A percentile compares a stretch with the other conserved stretches of the same genome.
These are phyloP conservation scores for Brachyhypopomus gauderio DNA, from an alignment of 2,113 vertebrate species.

Conservation along the genomic window DNA sequence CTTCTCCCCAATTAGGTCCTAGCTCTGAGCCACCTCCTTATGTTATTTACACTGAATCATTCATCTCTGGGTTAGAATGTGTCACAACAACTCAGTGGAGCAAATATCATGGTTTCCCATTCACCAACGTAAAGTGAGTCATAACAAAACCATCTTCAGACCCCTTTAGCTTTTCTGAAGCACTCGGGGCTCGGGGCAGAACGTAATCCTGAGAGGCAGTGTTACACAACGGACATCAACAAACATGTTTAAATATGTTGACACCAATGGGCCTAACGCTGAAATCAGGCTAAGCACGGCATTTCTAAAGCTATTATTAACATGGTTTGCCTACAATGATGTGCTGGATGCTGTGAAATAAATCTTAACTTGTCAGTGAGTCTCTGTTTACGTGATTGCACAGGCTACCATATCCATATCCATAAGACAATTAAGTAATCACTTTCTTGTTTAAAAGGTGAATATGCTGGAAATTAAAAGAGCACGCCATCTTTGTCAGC, in stretches of 20 bases:
- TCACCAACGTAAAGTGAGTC: background rate
- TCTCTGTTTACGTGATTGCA: background rate
- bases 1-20: constrained; percentile 68
- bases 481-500: too few relatives aligned
- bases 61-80: constrained; percentile 57
- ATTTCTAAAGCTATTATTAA: too few relatives aligned
- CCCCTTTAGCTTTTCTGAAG: background rate
- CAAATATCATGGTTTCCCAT: constrained; percentile 31
- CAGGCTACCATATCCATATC: too few relatives aligned
- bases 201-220: too few relatives aligned
- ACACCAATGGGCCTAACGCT: too few relatives aligned
- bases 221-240: too few relatives aligned
- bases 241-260: too few relatives aligned
- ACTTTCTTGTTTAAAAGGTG: too few relatives aligned
- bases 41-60: constrained; percentile 63
- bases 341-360: too few relatives aligned
- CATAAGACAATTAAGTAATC: background rate
- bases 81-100: constrained; percentile 47
- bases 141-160: background rate
- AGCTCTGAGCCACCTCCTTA: constrained; percentile 69
- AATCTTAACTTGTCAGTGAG: background rate
- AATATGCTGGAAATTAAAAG: too few relatives aligned
- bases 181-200: background rate
- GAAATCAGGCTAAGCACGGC: too few relatives aligned
- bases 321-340: too few relatives aligned